Evolutionary conservation across 2,797 vertebrate genomes (phyloP), one percentile per base, ranked within the genome.

Genomic region (Sebastes dallii): DNA sequence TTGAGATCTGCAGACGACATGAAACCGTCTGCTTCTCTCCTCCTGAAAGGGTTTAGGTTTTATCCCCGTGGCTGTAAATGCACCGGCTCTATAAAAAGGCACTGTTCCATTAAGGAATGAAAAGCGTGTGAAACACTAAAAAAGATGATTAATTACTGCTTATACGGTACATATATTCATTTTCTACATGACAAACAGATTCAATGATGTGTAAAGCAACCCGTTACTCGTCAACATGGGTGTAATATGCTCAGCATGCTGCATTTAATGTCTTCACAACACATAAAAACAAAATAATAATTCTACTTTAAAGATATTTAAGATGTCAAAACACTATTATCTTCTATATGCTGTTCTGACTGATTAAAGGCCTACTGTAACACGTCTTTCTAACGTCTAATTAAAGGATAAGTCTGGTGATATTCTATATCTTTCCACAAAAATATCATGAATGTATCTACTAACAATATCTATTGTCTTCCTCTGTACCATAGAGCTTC

Each of bases 61-160:
- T 0, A 24, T 70, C 36, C 36, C 32, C 6, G 14, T 60, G 29
- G 4, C 18, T 59, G 27, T 58, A 77, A 77, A 83, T 25, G 82
- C 55, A 74, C 10, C 25, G n/a, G n/a, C 27, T 73, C 29, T 46
- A 66, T 66, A 34, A 78, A 81, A 93, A 94, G 93, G 93, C 93
- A 92, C 92, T 86, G 74, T 78, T 88, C 80, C 60, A 75, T 56
- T 25, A 34, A 54, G 67, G 66, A 71, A 54, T 82, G 56, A 77
- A 25, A 67, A 73, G 46, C 60, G 30, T 66, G 71, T 18, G 18
- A 60, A 65, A 67, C 6, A 62, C 24, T 4, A 32, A 18, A 71
- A 80, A 54, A 66, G 76, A 34, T 22, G 9, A 66, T 60, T 32
- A 13, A 66, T 69, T 13, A 6, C 81, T 54, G 52, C 39, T 71